These are phyloP conservation scores for Eilema griseolum DNA, from an alignment of 2,888 invertebrate species.

Conservation along the genomic window DNA sequence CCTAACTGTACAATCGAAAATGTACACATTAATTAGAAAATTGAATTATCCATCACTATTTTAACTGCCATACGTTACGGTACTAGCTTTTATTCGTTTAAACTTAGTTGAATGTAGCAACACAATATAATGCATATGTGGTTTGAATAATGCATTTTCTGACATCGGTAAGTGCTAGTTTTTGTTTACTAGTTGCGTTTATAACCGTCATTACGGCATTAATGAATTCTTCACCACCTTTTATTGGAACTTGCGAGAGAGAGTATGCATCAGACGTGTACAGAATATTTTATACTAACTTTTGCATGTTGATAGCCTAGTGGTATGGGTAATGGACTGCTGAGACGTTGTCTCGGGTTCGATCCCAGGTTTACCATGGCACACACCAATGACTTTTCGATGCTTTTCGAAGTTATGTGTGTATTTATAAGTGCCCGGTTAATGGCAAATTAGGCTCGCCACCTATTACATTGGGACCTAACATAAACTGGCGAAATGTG, in stretches of 20 bases:
- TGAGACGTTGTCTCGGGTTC: too few relatives aligned
- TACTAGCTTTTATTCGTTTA: neutral
- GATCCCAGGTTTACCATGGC: too few relatives aligned
- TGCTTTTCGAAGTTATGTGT: too few relatives aligned
- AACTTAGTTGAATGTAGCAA: constrained; percentile 1
- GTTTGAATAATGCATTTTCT: constrained; percentile 29
- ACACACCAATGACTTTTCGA: too few relatives aligned
- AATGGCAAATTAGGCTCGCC: too few relatives aligned
- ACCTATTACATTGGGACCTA: too few relatives aligned
- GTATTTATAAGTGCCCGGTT: too few relatives aligned
- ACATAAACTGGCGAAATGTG: too few relatives aligned
- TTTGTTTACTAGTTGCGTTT: constrained; percentile 32
- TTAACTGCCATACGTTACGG: neutral
- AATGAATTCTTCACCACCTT: constrained; percentile 36
- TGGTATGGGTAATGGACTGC: too few relatives aligned
- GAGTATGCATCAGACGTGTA: neutral
- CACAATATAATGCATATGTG: neutral
- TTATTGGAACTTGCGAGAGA: neutral
- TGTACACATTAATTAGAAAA: too few relatives aligned
- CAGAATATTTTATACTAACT: neutral
- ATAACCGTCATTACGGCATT: constrained; percentile 34
- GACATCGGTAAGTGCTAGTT: constrained; percentile 36
- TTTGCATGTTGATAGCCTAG: neutral
- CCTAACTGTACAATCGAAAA: too few relatives aligned
- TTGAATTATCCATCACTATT: neutral